Conservation (phyloP, 2,113 vertebrate genomes). For the Manacus vitellinus region DNA sequence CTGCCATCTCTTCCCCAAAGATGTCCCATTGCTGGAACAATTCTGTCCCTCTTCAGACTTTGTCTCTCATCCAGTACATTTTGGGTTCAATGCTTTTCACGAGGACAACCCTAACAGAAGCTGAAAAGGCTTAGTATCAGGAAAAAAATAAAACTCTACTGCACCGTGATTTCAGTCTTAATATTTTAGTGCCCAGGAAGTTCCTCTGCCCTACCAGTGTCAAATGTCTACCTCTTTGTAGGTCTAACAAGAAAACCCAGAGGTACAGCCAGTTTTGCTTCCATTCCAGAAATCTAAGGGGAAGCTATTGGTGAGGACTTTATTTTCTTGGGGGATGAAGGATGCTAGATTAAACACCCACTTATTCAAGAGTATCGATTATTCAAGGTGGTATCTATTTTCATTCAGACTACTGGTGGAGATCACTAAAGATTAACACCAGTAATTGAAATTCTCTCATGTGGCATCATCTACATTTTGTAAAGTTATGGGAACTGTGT, state of each 20-base stretch:
- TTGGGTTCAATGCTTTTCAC: background rate
- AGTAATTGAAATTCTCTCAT: background rate
- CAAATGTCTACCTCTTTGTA: background rate
- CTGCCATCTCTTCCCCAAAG: background rate
- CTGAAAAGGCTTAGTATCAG: background rate
- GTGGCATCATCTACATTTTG: background rate
- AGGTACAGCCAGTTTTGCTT: background rate
- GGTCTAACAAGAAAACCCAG: background rate
- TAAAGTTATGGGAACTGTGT: background rate
- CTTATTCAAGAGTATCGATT: background rate
- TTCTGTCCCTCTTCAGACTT: background rate
- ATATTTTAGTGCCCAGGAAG: background rate
- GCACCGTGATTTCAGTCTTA: background rate
- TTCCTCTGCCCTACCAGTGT: background rate
- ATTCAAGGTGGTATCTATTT: background rate
- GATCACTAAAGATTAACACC: background rate
- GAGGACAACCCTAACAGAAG: background rate
- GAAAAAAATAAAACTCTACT: background rate
- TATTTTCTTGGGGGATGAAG: background rate
- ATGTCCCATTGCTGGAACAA: background rate
- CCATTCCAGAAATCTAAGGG: background rate
- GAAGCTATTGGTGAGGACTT: background rate
- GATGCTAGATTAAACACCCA: background rate
- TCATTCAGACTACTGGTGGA: background rate
- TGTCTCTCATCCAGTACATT: background rate